Conservation (phyloP, 1,140 invertebrate species). For the Trichonephila clavipes region DNA sequence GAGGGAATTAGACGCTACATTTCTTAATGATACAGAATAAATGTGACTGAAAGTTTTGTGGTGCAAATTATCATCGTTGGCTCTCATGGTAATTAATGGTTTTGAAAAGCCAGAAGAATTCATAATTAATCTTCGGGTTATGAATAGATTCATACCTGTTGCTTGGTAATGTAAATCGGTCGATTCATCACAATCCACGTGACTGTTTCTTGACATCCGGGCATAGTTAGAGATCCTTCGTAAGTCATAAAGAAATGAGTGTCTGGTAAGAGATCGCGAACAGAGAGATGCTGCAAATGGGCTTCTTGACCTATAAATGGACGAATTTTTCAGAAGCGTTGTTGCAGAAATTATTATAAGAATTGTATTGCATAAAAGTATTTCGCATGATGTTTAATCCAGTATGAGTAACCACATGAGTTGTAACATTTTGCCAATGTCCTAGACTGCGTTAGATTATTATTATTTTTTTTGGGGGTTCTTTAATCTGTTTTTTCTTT, state of each 20-base stretch:
- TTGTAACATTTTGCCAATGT: too few species aligned
- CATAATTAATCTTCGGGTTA: slow-evolving; percentile 15
- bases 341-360: too few species aligned
- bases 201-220: slow-evolving; percentile 84
- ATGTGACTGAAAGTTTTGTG: not conserved
- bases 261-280: slow-evolving; percentile 91
- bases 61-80: slow-evolving; percentile 21
- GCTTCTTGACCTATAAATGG: slow-evolving; percentile 64
- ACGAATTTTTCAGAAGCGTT: not conserved
- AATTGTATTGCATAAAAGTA: not conserved
- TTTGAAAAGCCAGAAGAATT: not conserved
- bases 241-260: slow-evolving; percentile 97
- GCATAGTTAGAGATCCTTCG: slow-evolving; percentile 96
- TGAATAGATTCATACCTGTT: slow-evolving; percentile 87
- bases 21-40: slow-evolving; percentile 23
- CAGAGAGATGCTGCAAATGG: slow-evolving; percentile 81
- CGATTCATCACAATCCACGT: slow-evolving; percentile 98
- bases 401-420: too few species aligned
- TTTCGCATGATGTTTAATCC: not conserved
- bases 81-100: not conserved
- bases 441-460: too few species aligned
- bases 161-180: slow-evolving; percentile 96
- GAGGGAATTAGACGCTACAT: slow-evolving; percentile 17
- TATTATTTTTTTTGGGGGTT: too few species aligned
- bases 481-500: too few species aligned